Evolutionary conservation across 2,888 invertebrate genomes (phyloP).

Genomic region (Diplazon laetatorius): DNA sequence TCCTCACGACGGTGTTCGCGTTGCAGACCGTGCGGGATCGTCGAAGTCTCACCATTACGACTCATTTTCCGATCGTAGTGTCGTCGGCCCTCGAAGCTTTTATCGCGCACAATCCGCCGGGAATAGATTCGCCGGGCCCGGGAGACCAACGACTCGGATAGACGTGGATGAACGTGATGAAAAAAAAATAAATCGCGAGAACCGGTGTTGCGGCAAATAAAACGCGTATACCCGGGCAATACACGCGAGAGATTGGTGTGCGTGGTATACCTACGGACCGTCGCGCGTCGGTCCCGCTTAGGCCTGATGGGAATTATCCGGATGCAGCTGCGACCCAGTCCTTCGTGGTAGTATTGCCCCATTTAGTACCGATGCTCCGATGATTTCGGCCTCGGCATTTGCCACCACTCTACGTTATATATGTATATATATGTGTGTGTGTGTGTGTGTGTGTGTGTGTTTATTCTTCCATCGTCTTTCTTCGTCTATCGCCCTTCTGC

Average conservation of each 20-base stretch:
- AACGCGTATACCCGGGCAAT: too few species aligned
- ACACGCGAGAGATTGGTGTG: too few species aligned
- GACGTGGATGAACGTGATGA: neutral
- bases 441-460: too few species aligned
- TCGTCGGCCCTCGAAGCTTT: conserved; percentile 11
- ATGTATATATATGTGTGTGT: conserved; percentile 7
- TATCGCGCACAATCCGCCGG: conserved; percentile 28
- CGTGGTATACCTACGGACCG: conserved; percentile 38
- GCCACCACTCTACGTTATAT: conserved; percentile 21
- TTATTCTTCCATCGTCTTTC: conserved; percentile 8
- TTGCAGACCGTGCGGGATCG: neutral
- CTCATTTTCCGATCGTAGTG: conserved; percentile 28
- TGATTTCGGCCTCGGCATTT: conserved; percentile 46
- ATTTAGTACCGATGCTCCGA: conserved; percentile 57
- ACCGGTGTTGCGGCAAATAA: conserved; percentile 27
- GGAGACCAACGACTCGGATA: conserved; percentile 3
- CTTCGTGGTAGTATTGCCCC: conserved; percentile 54
- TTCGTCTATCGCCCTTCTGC: conserved; percentile 5
- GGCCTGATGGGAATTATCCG: conserved; percentile 65
- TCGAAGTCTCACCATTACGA: neutral
- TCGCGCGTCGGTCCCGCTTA: conserved; percentile 38
- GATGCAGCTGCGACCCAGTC: conserved; percentile 66
- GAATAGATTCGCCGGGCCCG: conserved; percentile 30
- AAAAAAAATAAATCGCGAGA: conserved; percentile 14
- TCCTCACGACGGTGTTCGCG: neutral